Conservation (phyloP, 2,888 invertebrate genomes). For the Digitonthophagus gazella region DNA sequence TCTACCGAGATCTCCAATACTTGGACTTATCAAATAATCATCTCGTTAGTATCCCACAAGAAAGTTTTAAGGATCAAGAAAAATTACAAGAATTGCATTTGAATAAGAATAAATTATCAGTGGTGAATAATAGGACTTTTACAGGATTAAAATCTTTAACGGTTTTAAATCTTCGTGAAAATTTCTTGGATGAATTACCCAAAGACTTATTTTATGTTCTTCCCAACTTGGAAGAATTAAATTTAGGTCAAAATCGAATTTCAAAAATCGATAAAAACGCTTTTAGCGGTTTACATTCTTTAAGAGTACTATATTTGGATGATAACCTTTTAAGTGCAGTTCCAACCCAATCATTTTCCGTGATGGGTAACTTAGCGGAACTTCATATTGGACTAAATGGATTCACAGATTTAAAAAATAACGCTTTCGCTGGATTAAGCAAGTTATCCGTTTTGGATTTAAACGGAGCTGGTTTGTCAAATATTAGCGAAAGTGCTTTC, state of each 20-base stretch:
- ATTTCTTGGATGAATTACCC: conserved; percentile 76
- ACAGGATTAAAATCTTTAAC: conserved; percentile 74
- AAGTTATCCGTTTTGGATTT: conserved; percentile 75
- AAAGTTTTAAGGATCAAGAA: conserved; percentile 76
- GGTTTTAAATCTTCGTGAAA: conserved; percentile 77
- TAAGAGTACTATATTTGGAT: conserved; percentile 78
- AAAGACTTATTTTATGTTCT: conserved; percentile 72
- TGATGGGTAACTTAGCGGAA: conserved; percentile 77
- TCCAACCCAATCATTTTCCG: conserved; percentile 70
- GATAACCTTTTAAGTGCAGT: conserved; percentile 79
- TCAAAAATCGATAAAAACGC: conserved; percentile 74
- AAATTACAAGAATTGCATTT: conserved; percentile 80
- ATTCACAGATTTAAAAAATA: conserved; percentile 72
- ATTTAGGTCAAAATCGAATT: conserved; percentile 83
- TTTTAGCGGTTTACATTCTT: conserved; percentile 71
- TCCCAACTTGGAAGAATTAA: conserved; percentile 77
- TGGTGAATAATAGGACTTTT: conserved; percentile 76
- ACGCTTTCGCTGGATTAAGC: conserved; percentile 75
- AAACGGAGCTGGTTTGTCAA: conserved; percentile 75
- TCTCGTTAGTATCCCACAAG: conserved; percentile 75
- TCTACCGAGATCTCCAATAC: conserved; percentile 82
- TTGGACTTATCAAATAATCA: conserved; percentile 83
- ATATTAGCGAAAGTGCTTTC: conserved; percentile 75
- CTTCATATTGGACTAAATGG: conserved; percentile 81
- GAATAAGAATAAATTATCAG: conserved; percentile 81